Base-by-base conservation (phyloP, 2,113 vertebrate species). In the Onychorhynchus coronatus region DNA sequence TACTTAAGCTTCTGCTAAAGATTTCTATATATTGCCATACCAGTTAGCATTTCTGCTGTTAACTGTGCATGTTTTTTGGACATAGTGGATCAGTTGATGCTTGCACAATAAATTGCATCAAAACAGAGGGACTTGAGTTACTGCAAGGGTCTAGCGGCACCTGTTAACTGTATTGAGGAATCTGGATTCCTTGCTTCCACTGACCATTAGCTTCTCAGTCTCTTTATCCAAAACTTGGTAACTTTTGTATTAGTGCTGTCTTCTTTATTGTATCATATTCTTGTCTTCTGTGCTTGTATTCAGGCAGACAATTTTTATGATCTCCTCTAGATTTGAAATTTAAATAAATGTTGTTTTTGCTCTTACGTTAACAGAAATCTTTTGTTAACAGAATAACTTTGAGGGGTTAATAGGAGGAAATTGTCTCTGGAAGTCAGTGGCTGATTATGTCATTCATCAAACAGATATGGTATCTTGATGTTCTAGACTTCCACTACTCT, bases 1-100 rank as follows among this genome's bases (percentile, higher is more conserved):
- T 61, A 14, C 22, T 58, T 23, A 12, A 50, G 25, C 39, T 49
- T 84, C 28, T 94, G 53, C 37, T 77, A 4, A 77, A 41, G 47
- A 47, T 77, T 80, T n/a, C 28, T 4, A 0, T 41, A 2, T 31
- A 10, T 58, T 1, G 0, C 20, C 3, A 3, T 71, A 23, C 11
- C 25, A 24, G 23, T 63, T 73, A 37, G 28, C 17, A 16, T 84
- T 87, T 80, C 61, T 67, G 42, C 46, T 33, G 7, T 58, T 84
- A 77, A 22, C 28, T n/a, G 1, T 50, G 33, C 7, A 0, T 59
- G 10, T 49, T 31, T 49, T 53, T 49, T 77, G 59, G 23, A 25
- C 4, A 2, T 5, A 24, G 39, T 75, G 28, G 39, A 39, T 53
- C 41, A 68, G 37, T 50, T 80, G 16, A 14, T 92, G 23, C 15